phyloP scores from a whole-genome alignment of 2,797 vertebrate genomes.

The Caiman crocodilus region DNA sequence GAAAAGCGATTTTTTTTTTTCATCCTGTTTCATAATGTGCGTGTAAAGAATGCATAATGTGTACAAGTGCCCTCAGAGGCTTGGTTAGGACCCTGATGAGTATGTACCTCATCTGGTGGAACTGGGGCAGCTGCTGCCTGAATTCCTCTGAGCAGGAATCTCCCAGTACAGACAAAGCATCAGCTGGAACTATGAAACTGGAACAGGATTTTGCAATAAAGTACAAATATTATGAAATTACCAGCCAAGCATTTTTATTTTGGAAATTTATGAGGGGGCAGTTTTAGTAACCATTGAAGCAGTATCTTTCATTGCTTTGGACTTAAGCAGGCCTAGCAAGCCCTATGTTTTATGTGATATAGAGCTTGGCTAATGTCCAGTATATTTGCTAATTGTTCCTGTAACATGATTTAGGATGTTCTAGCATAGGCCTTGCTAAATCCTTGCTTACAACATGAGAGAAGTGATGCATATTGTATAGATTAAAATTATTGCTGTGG shows the following conservation, averaged over 20 bases:
- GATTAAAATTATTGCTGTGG: not conserved
- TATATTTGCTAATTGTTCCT: fast-evolving
- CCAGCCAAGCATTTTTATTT: not conserved
- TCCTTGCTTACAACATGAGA: fast-evolving
- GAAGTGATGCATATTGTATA: fast-evolving
- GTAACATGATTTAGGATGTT: fast-evolving
- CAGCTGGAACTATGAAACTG: not conserved
- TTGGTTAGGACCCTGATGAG: no score
- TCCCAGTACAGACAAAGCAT: no score
- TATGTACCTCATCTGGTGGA: no score
- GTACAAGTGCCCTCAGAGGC: no score
- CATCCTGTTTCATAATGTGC: no score
- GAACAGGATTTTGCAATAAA: not conserved
- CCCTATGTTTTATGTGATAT: fast-evolving
- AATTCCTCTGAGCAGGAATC: no score
- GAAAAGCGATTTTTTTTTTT: no score
- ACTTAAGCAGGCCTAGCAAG: fast-evolving
- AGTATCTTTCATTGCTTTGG: not conserved
- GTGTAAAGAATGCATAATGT: no score
- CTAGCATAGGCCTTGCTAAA: fast-evolving
- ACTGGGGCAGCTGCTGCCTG: no score
- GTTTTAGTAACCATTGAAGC: fast-evolving
- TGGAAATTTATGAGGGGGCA: not conserved
- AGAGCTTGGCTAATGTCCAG: fast-evolving
- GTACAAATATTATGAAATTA: not conserved